Conservation (phyloP, 2,888 invertebrate species). For the Drosophila kuntzei region DNA sequence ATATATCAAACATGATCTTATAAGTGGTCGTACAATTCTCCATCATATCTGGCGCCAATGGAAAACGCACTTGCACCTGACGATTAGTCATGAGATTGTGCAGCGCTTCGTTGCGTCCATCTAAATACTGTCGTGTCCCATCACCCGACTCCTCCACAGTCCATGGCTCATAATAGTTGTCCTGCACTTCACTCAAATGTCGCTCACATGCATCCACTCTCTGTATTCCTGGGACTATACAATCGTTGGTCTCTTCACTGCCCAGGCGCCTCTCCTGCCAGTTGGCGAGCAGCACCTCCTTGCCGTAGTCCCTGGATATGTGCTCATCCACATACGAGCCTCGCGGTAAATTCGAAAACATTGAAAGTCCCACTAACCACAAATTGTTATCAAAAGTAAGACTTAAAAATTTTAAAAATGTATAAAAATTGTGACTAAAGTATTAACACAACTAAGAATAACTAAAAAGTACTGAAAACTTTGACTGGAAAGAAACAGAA, state of each 20-base stretch:
- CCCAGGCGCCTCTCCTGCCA: slow-evolving; percentile 45
- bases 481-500: neutral
- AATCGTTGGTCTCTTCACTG: slow-evolving; percentile 19
- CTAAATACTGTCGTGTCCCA: slow-evolving; percentile 12
- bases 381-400: slow-evolving; percentile 1
- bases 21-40: slow-evolving; percentile 51
- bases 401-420: slow-evolving; percentile 8
- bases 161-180: slow-evolving; percentile 10
- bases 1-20: slow-evolving; percentile 41
- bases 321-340: slow-evolving; percentile 45
- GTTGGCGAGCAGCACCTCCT: slow-evolving; percentile 48
- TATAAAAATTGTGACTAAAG: neutral
- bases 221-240: slow-evolving; percentile 39
- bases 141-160: neutral
- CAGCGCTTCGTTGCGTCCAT: slow-evolving; percentile 9
- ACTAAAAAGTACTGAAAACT: neutral
- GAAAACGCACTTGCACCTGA: slow-evolving; percentile 24
- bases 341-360: slow-evolving; percentile 35
- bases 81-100: slow-evolving; percentile 14
- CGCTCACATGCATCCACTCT: slow-evolving; percentile 19
- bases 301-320: slow-evolving; percentile 26
- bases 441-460: neutral
- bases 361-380: neutral
- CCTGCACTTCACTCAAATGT: slow-evolving; percentile 23
- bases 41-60: slow-evolving; percentile 6